Evolutionary conservation across 2,113 vertebrate genomes (phyloP), one percentile per base, ranked within the genome.

Genomic region (Dromaius novaehollandiae): DNA sequence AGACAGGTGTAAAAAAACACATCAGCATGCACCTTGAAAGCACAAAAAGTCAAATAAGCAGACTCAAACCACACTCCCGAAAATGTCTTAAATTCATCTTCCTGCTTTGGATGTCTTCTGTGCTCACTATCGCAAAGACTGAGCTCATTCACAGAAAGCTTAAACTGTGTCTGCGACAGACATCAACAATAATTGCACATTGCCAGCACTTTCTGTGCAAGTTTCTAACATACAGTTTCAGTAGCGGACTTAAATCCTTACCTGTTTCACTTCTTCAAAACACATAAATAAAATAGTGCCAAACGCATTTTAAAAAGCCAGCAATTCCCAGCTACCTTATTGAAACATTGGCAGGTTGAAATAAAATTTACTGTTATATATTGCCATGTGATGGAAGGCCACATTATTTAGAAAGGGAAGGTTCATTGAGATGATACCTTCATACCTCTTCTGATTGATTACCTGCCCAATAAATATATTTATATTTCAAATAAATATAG

Each of bases 101-200:
- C 44, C 9, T 18, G 13, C 1, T 74, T 83, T 50, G 46, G 7
- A 40, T 63, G 14, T 78, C 68, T 82, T 63, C 55, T 58, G 55
- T 66, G 50, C 32, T 70, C 21, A 48, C 50, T 58, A 70, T 46
- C 15, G 55, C 46, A 68, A 89, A 40, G 17, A 84, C 3, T 14
- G 38, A 71, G 26, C 18, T 89, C 26, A 50, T 38, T 69, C 60
- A 51, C 38, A 79, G 78, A 34, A 95, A 46, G 46, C 63, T 66
- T 2, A 34, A 19, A 34, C 20, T 40, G 40, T 66, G 73, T 36
- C 63, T 53, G 19, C 66, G 61, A 20, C 4, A 76, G 46, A 8
- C 46, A 48, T 48, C 46, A 48, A 19, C 42, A 44, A 55, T 6
- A 32, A 8, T 1, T 42, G 63, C 66, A 69, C 0, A 0, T n/a